Conservation (phyloP, 1,140 invertebrate genomes). For the Bombus waltoni region DNA sequence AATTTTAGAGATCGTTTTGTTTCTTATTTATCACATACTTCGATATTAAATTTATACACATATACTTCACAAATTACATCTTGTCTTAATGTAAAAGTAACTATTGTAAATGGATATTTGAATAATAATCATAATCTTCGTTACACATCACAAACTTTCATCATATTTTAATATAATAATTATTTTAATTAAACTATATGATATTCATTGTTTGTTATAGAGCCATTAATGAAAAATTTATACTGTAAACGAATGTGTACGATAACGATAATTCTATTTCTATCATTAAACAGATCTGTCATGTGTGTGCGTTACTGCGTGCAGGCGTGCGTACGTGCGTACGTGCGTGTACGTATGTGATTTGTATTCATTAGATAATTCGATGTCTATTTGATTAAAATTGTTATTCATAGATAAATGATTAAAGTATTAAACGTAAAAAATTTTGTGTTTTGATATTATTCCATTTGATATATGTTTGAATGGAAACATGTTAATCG, state of each 20-base stretch:
- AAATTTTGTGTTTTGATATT: not conserved
- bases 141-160: not conserved
- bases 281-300: not conserved
- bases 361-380: not conserved
- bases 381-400: not conserved
- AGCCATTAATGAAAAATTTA: not conserved
- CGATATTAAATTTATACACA: not conserved
- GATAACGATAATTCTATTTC: not conserved
- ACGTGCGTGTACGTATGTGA: not conserved
- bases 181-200: not conserved
- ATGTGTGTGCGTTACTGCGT: not conserved
- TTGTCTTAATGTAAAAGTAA: not conserved
- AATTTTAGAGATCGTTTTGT: not conserved
- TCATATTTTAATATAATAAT: not conserved
- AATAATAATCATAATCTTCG: not conserved
- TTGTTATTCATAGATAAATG: not conserved
- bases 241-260: not conserved
- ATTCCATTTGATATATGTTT: not conserved
- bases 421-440: not conserved
- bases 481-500: not conserved
- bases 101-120: not conserved
- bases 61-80: not conserved
- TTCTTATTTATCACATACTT: not conserved
- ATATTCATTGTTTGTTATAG: not conserved
- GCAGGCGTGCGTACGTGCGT: too few relatives aligned